phyloP scores from a whole-genome alignment of 2,797 vertebrate genomes.

The Aeoliscus strigatus region DNA sequence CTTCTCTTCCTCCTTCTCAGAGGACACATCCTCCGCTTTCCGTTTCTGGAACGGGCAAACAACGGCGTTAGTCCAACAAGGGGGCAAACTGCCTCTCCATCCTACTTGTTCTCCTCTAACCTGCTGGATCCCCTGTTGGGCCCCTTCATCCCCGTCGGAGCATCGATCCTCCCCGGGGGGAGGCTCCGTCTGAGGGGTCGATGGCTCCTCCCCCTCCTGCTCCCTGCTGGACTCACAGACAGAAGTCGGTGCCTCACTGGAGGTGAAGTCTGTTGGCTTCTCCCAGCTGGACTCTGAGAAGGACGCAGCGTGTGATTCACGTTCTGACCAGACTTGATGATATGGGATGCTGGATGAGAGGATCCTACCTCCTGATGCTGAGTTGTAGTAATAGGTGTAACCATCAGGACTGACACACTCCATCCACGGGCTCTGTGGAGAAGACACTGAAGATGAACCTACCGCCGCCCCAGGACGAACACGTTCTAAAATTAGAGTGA shows the following conservation, averaged over 20 bases:
- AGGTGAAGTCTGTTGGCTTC: constrained; percentile 76
- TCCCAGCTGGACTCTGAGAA: constrained; percentile 90
- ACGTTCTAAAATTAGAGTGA: too few relatives aligned
- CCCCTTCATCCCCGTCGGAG: constrained; percentile 14
- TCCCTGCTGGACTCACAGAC: constrained; percentile 36
- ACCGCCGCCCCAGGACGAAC: too few relatives aligned
- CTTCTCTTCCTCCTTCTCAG: constrained; percentile 30
- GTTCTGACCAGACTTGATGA: not conserved
- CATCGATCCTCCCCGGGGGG: constrained; percentile 51
- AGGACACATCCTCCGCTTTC: constrained; percentile 40
- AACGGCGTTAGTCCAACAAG: not conserved
- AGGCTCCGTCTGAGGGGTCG: constrained; percentile 48
- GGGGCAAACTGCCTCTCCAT: not conserved
- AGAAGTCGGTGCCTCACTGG: constrained; percentile 21
- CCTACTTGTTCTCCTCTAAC: constrained; percentile 48
- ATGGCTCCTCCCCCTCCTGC: constrained; percentile 29
- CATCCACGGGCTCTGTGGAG: constrained; percentile 73
- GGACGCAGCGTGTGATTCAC: not conserved
- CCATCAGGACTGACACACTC: constrained; percentile 88
- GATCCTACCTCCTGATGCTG: constrained; percentile 81
- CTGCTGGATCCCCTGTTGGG: too few relatives aligned
- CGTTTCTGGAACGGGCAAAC: constrained; percentile 57
- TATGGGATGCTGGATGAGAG: not conserved
- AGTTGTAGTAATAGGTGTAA: constrained; percentile 89
- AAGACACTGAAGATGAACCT: constrained; percentile 57